These are phyloP conservation scores for Ophonus ardosiacus DNA, from an alignment of 2,888 invertebrate genomes.

Conservation along the genomic window DNA sequence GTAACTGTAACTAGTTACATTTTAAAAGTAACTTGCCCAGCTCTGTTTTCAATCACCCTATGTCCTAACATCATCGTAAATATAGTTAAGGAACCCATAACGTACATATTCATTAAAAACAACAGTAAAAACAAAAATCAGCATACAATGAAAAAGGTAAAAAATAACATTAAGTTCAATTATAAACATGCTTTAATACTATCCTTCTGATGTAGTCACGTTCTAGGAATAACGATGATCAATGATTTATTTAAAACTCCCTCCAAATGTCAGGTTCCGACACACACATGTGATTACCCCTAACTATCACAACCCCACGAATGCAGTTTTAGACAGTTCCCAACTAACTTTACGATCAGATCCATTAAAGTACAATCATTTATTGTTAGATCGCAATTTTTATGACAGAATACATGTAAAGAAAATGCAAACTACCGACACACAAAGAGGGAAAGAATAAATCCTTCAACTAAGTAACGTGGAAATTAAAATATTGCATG, in stretches of 20 bases:
- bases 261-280: conserved; percentile 23
- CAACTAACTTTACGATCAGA: conserved; percentile 35
- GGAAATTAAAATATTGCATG: conserved; percentile 8
- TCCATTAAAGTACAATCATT: conserved; percentile 44
- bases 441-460: conserved; percentile 8
- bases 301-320: conserved; percentile 1
- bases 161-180: not conserved
- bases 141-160: not conserved
- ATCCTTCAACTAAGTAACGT: not conserved
- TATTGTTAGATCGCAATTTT: conserved; percentile 38
- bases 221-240: not conserved
- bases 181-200: not conserved
- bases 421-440: conserved; percentile 11
- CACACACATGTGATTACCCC: conserved; percentile 30
- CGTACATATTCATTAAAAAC: too few relatives aligned
- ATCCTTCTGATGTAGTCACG: not conserved
- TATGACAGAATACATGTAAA: conserved; percentile 25
- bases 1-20: too few relatives aligned
- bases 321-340: conserved; percentile 26
- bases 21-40: too few relatives aligned
- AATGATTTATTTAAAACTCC: conserved; percentile 19
- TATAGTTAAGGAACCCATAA: too few relatives aligned
- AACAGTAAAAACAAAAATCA: too few relatives aligned
- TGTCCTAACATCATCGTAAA: too few relatives aligned
- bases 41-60: too few relatives aligned